phyloP scores from a whole-genome alignment of 2,797 vertebrate genomes.

The Lerista edwardsae region DNA sequence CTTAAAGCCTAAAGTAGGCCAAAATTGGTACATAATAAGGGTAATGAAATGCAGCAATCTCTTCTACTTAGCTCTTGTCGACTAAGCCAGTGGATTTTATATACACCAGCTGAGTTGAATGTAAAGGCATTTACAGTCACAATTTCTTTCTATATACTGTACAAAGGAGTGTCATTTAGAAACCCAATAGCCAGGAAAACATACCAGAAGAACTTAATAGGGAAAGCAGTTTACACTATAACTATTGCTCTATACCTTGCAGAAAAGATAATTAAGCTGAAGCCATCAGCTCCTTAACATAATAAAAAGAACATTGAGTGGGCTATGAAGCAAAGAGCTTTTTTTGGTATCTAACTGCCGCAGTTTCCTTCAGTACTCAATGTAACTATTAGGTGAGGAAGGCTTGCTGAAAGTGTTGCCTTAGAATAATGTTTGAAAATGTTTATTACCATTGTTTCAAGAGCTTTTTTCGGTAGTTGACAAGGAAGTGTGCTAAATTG shows the following conservation, averaged over 20 bases:
- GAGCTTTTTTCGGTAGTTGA: background rate
- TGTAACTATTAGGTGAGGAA: slow-evolving; percentile 24
- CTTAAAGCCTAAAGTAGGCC: slow-evolving; percentile 45
- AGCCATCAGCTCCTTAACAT: slow-evolving; percentile 47
- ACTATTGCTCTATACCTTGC: slow-evolving; percentile 36
- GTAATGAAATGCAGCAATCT: slow-evolving; percentile 46
- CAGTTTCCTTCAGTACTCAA: slow-evolving; percentile 34
- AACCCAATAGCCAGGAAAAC: slow-evolving; percentile 37
- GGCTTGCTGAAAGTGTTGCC: slow-evolving; percentile 34
- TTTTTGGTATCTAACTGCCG: slow-evolving; percentile 37
- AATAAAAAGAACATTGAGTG: slow-evolving; percentile 51
- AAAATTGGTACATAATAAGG: slow-evolving; percentile 45
- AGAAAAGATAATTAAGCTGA: slow-evolving; percentile 61
- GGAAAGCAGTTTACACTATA: slow-evolving; percentile 38
- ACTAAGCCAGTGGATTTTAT: slow-evolving; percentile 49
- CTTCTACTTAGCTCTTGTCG: slow-evolving; percentile 46
- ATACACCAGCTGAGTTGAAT: slow-evolving; percentile 24
- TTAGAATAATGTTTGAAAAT: slow-evolving; percentile 41
- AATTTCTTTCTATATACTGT: slow-evolving; percentile 2
- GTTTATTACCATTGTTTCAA: background rate
- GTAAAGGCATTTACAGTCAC: slow-evolving; percentile 37
- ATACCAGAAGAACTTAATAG: slow-evolving; percentile 40
- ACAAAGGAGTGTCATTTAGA: slow-evolving; percentile 48
- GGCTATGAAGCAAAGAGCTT: slow-evolving; percentile 49
- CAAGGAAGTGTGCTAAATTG: background rate